phyloP scores from a whole-genome alignment of 2,113 vertebrate genomes.

The Sakesphorus luctuosus region DNA sequence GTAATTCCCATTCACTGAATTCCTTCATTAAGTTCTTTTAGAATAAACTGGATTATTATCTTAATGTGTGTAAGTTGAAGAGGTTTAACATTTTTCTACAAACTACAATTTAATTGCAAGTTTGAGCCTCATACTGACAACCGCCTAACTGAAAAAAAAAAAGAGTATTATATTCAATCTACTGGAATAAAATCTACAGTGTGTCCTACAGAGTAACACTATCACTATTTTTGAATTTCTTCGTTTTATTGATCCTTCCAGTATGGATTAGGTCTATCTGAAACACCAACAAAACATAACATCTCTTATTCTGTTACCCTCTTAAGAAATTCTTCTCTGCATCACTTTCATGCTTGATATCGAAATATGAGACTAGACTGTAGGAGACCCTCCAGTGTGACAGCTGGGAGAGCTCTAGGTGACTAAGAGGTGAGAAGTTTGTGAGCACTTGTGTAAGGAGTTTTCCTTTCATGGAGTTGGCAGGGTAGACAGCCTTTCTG shows the following conservation, averaged over 20 bases:
- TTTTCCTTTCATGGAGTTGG: neutral
- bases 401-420: neutral
- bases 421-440: neutral
- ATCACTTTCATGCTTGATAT: neutral
- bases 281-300: neutral
- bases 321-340: neutral
- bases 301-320: neutral
- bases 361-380: accelerated
- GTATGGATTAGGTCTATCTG: neutral
- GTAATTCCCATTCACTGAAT: slow-evolving; percentile 47
- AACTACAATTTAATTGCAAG: neutral
- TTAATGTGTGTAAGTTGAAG: slow-evolving; percentile 27
- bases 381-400: neutral
- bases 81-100: slow-evolving; percentile 5
- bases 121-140: neutral
- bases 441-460: neutral
- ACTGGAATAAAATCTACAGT: neutral
- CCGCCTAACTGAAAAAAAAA: neutral
- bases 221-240: neutral
- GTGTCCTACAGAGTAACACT: neutral
- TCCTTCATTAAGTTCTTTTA: slow-evolving; percentile 27
- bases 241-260: neutral
- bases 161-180: neutral
- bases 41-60: slow-evolving; percentile 38
- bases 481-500: neutral